Evolutionary conservation across 2,113 vertebrate genomes (phyloP), one percentile per base, ranked within the genome.

Genomic region (Cygnus buccinator): DNA sequence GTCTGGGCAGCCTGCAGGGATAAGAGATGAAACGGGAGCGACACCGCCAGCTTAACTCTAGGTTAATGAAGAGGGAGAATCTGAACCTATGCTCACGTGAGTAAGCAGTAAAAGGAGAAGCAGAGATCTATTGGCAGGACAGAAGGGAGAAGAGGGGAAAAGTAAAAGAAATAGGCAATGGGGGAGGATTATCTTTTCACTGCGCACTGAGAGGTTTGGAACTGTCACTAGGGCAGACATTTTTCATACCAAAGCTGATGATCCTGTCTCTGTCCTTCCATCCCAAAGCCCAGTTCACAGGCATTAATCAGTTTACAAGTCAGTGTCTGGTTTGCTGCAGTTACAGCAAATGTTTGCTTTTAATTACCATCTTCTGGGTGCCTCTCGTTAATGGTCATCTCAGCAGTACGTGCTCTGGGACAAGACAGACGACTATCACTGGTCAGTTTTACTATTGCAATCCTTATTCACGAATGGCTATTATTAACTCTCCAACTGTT

Each of bases 401-500:
- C 74, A 35, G 44, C 35, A 62, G 33, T 50, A 22, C 31, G 66
- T 29, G 74, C 44, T 52, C 33, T 12, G 81, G 76, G 52, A 57
- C 37, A 44, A 6, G 43, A 8, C 10, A 9, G 14, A 18, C 8
- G 54, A 9, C 46, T 63, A 44, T 19, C 39, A 35, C 54, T 52
- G 21, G n/a, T 12, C 61, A 3, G 21, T 21, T 79, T 17, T 70
- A 6, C 67, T 74, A 54, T 73, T 92, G 31, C 79, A 50, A 4
- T 39, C 65, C 87, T 58, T 17, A 1, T 3, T 76, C 2, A 2
- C n/a, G 35, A 48, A 33, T 44, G n/a, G 41, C 3, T 90, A 63
- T 17, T 79, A 48, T 76, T 58, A 80, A 48, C 50, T 76, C 76
- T 74, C 82, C 50, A 59, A 85, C 82, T 83, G 81, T 71, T 89